These are phyloP conservation scores for Corydoras sp. DNA, from an alignment of 2,113 vertebrate species.

Conservation along the genomic window DNA sequence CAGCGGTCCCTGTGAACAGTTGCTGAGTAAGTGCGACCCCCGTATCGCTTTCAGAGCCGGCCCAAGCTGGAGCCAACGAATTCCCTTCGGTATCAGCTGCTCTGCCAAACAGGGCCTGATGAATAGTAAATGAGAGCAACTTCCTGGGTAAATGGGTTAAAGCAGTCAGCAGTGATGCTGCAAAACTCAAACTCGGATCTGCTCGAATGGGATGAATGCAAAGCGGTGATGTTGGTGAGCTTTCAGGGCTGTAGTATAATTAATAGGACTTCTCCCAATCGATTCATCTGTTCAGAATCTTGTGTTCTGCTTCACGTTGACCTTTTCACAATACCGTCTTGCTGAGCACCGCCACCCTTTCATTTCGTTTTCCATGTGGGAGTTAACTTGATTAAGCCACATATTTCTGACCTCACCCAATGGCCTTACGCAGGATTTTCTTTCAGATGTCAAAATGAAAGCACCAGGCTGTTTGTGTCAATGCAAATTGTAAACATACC, in stretches of 20 bases:
- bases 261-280: too few relatives aligned
- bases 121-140: conserved; percentile 42
- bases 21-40: conserved; percentile 44
- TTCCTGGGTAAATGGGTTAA: neutral
- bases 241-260: too few relatives aligned
- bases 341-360: conserved; percentile 12
- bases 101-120: conserved; percentile 41
- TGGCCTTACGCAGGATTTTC: neutral
- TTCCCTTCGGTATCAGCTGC: conserved; percentile 48
- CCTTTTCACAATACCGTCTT: conserved; percentile 1
- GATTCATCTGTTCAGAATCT: too few relatives aligned
- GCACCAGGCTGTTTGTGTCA: neutral
- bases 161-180: conserved; percentile 3
- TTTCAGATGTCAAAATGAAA: neutral
- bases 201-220: too few relatives aligned
- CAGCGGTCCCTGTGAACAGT: conserved; percentile 52
- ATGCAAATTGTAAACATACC: neutral
- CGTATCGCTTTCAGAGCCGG: conserved; percentile 51
- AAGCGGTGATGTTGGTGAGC: too few relatives aligned
- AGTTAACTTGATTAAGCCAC: neutral
- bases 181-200: too few relatives aligned
- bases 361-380: conserved; percentile 6
- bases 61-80: conserved; percentile 42
- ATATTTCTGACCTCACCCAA: conserved; percentile 3
- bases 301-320: neutral